Percentiles rank a stretch among this genome's conserved stretches.
These are phyloP conservation scores for Diachasma alloeum DNA, from an alignment of 1,140 invertebrate species.

Conservation along the genomic window DNA sequence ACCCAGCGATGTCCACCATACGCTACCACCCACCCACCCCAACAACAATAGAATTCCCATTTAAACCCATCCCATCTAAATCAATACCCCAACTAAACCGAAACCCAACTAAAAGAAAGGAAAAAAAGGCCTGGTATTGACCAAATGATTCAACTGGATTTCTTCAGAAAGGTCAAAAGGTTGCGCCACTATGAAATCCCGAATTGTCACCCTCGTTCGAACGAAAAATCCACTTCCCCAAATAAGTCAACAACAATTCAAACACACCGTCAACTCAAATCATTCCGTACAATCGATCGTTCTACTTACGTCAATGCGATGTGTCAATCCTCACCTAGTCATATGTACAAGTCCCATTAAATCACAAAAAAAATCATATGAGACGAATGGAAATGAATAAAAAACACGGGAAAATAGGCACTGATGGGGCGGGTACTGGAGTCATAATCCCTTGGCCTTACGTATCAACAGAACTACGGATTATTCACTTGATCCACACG, in stretches of 20 bases:
- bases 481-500: conserved; percentile 22
- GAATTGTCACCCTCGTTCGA: background rate
- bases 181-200: conserved; percentile 23
- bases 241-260: background rate
- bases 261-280: background rate
- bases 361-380: background rate
- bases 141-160: conserved; percentile 29
- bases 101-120: background rate
- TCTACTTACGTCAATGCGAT: background rate
- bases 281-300: background rate
- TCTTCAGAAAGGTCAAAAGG: conserved; percentile 35
- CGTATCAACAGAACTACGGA: background rate
- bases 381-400: background rate
- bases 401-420: conserved; percentile 47
- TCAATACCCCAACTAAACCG: background rate
- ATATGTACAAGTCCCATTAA: conserved; percentile 5
- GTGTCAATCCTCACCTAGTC: conserved; percentile 3
- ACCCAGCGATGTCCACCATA: background rate
- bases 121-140: conserved; percentile 32
- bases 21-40: background rate
- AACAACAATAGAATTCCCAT: background rate
- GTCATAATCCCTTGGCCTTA: conserved; percentile 45
- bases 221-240: background rate
- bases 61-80: background rate
- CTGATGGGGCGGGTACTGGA: conserved; percentile 48